These are phyloP conservation scores for Spialia ferax DNA, from an alignment of 2,888 invertebrate genomes.

Conservation along the genomic window DNA sequence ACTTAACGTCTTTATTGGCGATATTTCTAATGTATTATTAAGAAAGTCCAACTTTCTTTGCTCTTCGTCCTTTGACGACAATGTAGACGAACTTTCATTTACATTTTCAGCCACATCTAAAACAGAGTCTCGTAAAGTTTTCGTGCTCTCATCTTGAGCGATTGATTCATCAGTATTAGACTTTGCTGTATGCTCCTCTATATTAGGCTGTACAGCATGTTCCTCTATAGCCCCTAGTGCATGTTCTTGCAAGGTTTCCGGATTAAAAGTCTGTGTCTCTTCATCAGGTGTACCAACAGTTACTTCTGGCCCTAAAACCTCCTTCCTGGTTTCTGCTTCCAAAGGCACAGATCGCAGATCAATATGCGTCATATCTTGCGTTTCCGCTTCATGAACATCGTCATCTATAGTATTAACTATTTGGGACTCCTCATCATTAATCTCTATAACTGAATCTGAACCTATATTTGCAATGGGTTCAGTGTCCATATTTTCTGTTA, in stretches of 20 bases:
- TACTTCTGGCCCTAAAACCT: conserved; percentile 25
- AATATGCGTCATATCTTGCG: conserved; percentile 59
- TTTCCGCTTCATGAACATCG: conserved; percentile 49
- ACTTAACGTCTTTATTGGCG: conserved; percentile 84
- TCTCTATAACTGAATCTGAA: conserved; percentile 57
- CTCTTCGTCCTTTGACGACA: conserved; percentile 67
- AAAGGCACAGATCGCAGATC: conserved; percentile 67
- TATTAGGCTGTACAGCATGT: neutral
- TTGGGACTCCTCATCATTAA: conserved; percentile 54
- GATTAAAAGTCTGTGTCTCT: conserved; percentile 14
- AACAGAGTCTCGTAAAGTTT: conserved; percentile 48
- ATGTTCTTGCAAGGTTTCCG: conserved; percentile 3
- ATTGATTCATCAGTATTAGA: conserved; percentile 8
- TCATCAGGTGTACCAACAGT: conserved; percentile 16
- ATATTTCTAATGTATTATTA: conserved; percentile 86
- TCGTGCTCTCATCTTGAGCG: conserved; percentile 49
- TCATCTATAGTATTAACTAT: conserved; percentile 54
- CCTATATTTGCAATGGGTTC: conserved; percentile 48
- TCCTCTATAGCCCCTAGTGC: neutral
- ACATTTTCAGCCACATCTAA: conserved; percentile 41
- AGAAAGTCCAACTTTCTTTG: conserved; percentile 84
- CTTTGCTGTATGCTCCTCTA: too few relatives aligned
- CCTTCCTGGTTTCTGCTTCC: too few relatives aligned
- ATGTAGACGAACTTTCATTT: conserved; percentile 62
- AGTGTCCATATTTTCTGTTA: conserved; percentile 73